These are phyloP conservation scores for Corythaixoides concolor DNA, from an alignment of 2,113 vertebrate species.

Conservation along the genomic window DNA sequence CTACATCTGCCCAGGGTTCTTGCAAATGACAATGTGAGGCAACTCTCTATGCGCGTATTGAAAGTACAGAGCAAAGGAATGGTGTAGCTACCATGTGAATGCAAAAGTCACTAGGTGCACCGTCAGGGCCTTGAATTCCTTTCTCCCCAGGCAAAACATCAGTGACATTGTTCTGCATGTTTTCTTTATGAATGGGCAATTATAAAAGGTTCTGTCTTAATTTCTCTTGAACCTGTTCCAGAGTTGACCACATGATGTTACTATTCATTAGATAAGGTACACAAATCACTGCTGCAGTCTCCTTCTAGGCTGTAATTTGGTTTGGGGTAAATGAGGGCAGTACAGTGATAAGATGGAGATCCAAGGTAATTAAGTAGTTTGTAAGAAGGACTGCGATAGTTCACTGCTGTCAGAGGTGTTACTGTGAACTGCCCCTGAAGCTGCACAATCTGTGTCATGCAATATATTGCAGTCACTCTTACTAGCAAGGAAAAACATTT, in stretches of 20 bases:
- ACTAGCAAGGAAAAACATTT: not conserved
- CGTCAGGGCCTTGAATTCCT: not conserved
- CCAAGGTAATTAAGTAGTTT: not conserved
- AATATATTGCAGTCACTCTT: not conserved
- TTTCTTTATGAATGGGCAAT: constrained; percentile 39
- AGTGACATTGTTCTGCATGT: constrained; percentile 33
- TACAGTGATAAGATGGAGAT: constrained; percentile 1
- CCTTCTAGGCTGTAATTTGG: constrained; percentile 48
- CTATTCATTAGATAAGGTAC: constrained; percentile 45
- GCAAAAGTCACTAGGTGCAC: constrained; percentile 16
- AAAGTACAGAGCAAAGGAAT: not conserved
- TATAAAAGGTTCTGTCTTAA: constrained; percentile 48
- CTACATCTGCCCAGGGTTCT: not conserved
- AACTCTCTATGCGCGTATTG: not conserved
- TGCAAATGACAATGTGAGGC: not conserved
- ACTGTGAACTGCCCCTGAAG: not conserved
- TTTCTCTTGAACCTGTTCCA: constrained; percentile 49
- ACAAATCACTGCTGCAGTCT: constrained; percentile 32
- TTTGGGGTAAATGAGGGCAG: constrained; percentile 41
- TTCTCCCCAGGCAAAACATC: constrained; percentile 17
- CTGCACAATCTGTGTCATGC: not conserved
- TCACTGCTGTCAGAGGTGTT: constrained; percentile 11
- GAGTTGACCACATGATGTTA: constrained; percentile 27
- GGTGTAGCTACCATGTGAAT: not conserved
- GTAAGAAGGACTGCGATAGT: not conserved